phyloP scores from a whole-genome alignment of 2,888 invertebrate species.

The Lampropteryx suffumata region DNA sequence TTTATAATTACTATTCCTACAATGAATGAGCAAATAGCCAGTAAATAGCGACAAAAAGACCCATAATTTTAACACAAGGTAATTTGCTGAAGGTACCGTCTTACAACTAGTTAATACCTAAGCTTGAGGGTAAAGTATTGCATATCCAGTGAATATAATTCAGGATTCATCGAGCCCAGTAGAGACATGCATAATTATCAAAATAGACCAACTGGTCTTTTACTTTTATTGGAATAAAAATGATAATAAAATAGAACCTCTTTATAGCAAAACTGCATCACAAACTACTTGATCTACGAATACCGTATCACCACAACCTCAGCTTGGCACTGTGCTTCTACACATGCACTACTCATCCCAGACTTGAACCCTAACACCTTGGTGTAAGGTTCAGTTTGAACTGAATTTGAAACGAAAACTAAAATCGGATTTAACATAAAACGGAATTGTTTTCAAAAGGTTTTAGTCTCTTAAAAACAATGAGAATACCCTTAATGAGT shows the following conservation, averaged over 20 bases:
- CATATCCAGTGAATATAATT: not conserved
- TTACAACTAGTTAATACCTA: too few species aligned
- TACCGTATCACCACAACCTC: constrained; percentile 73
- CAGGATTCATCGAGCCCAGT: constrained; percentile 58
- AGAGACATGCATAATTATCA: constrained; percentile 61
- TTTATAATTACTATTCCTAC: too few species aligned
- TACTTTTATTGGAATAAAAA: constrained; percentile 31
- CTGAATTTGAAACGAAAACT: constrained; percentile 18
- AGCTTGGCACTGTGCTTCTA: constrained; percentile 76
- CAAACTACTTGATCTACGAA: constrained; percentile 60
- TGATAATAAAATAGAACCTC: constrained; percentile 73
- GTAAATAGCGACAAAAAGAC: too few species aligned
- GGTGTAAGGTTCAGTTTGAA: constrained; percentile 11
- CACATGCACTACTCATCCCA: constrained; percentile 72
- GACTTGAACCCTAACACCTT: constrained; percentile 16
- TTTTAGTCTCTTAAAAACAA: constrained; percentile 2
- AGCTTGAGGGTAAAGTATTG: too few species aligned
- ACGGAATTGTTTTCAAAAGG: constrained; percentile 16
- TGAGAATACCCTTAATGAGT: constrained; percentile 13
- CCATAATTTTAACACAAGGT: too few species aligned
- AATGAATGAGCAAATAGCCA: too few species aligned
- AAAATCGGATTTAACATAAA: constrained; percentile 10
- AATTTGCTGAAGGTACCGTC: too few species aligned
- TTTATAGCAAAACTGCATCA: constrained; percentile 75
- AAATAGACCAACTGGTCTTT: constrained; percentile 35